A percentile compares a stretch with the other conserved stretches of the same genome.
Conservation (phyloP, 92 coral and sea anemone genomes). For the Epizoanthus scotinus region DNA sequence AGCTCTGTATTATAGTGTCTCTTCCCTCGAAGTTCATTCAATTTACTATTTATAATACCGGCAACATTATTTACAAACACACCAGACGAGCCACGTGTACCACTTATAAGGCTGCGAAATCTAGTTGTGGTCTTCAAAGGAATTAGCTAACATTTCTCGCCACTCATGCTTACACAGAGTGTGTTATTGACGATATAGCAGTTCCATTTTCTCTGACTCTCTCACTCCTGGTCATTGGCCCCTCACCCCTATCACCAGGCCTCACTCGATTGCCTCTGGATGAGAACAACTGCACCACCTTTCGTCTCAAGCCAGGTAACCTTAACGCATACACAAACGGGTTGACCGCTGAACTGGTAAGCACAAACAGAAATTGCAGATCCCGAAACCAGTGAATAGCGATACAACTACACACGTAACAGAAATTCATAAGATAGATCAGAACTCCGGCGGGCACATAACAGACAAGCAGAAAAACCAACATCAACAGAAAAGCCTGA, state of each 20-base stretch:
- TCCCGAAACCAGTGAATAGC: conserved; percentile 37
- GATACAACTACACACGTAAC: conserved; percentile 22
- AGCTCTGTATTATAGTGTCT: no score
- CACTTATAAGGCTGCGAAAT: no score
- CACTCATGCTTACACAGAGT: neutral
- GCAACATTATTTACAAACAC: no score
- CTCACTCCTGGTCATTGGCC: neutral
- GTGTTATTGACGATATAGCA: neutral
- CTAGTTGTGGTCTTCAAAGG: neutral
- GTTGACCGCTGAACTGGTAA: conserved; percentile 32
- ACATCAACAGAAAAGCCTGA: conserved; percentile 27
- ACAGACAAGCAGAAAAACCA: neutral
- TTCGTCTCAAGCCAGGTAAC: conserved; percentile 24
- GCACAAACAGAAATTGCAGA: conserved; percentile 33
- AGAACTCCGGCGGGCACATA: conserved; percentile 22
- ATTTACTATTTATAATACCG: no score
- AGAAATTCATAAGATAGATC: conserved; percentile 35
- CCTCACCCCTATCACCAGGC: neutral
- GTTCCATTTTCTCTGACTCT: neutral
- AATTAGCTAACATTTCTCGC: no score
- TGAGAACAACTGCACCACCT: neutral
- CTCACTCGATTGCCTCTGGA: neutral
- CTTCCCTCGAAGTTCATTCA: no score
- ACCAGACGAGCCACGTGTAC: no score
- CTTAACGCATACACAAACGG: conserved; percentile 33